Evolutionary conservation across 2,888 invertebrate genomes (phyloP).

Genomic region (Drosophila prolongata): DNA sequence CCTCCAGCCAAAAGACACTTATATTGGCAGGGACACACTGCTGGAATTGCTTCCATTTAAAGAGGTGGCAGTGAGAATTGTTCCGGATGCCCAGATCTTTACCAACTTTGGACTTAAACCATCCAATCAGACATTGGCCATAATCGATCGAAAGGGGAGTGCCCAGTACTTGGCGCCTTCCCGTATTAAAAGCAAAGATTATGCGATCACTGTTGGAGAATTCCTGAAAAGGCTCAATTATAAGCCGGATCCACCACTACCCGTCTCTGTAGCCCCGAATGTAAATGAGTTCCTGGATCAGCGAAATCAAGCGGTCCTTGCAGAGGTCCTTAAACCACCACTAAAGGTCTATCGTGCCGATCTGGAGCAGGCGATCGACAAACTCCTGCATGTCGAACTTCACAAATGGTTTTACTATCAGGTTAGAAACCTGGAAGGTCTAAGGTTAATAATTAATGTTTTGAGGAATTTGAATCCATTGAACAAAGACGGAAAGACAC

Average conservation of each 20-base stretch:
- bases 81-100: conserved; percentile 13
- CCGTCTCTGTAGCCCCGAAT: conserved; percentile 10
- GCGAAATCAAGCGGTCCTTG: conserved; percentile 48
- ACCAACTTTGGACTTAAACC: conserved; percentile 11
- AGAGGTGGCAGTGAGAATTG: conserved; percentile 43
- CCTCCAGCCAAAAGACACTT: conserved; percentile 40
- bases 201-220: conserved; percentile 33
- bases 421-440: conserved; percentile 32
- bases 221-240: conserved; percentile 9
- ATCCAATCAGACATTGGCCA: neutral
- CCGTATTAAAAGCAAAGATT: conserved; percentile 13
- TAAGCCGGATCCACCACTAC: neutral
- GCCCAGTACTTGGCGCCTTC: neutral
- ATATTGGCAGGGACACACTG: conserved; percentile 54
- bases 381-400: conserved; percentile 84
- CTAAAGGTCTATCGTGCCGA: conserved; percentile 55
- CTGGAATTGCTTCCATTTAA: conserved; percentile 46
- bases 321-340: conserved; percentile 28
- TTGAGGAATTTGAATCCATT: conserved; percentile 44
- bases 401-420: conserved; percentile 46
- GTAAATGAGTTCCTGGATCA: conserved; percentile 6
- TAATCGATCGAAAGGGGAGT: conserved; percentile 28
- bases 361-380: conserved; percentile 90
- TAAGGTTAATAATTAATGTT: conserved; percentile 39
- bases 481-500: conserved; percentile 36